These are phyloP conservation scores for Nymphicus hollandicus DNA, from an alignment of 2,113 vertebrate genomes.

Conservation along the genomic window DNA sequence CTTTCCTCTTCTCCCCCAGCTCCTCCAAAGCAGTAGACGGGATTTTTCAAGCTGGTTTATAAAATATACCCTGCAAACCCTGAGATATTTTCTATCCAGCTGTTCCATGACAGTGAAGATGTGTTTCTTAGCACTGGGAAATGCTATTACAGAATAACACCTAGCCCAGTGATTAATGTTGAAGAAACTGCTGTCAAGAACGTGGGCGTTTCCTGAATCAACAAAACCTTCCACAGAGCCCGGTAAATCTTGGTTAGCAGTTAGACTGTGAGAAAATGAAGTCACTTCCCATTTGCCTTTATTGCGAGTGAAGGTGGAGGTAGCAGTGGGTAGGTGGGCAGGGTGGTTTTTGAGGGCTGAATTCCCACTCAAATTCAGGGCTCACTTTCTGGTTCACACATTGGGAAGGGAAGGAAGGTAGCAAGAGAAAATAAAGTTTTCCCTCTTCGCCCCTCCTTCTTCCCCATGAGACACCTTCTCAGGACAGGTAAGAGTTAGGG, in stretches of 20 bases:
- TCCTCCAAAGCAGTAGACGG: background rate
- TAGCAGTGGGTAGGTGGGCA: background rate
- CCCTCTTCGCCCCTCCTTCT: background rate
- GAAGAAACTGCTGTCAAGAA: background rate
- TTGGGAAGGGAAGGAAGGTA: background rate
- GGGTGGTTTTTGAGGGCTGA: background rate
- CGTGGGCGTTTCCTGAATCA: background rate
- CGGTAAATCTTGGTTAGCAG: background rate
- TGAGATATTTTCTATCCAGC: background rate
- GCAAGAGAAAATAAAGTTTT: background rate
- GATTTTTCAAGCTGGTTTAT: slow-evolving; percentile 21
- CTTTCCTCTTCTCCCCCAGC: background rate
- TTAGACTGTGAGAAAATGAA: background rate
- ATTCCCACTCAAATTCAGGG: background rate
- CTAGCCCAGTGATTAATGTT: background rate
- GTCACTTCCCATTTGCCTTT: background rate
- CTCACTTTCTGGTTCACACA: background rate
- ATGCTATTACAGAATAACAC: slow-evolving; percentile 19
- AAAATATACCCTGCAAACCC: background rate
- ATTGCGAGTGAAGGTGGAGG: background rate
- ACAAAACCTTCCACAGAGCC: background rate
- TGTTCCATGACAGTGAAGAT: background rate
- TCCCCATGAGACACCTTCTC: background rate
- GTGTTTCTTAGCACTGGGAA: slow-evolving; percentile 14
- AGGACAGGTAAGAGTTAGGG: background rate